Evolutionary conservation across 2,888 invertebrate genomes (phyloP).

Genomic region (Harmothoe impar): DNA sequence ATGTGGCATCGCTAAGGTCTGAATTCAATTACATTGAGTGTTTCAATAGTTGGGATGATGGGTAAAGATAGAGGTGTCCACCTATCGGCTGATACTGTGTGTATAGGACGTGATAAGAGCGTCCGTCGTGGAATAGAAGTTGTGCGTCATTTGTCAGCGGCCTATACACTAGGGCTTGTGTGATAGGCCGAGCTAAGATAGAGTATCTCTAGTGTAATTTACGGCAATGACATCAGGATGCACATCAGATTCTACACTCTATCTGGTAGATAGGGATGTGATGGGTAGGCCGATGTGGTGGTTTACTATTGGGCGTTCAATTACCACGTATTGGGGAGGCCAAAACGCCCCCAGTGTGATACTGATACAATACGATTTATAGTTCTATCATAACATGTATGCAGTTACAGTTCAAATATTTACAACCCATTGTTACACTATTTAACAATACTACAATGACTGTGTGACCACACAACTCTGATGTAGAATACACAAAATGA

Average conservation of each 20-base stretch:
- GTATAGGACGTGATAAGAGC: not conserved
- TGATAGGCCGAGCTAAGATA: not conserved
- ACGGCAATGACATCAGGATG: not conserved
- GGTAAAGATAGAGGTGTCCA: not conserved
- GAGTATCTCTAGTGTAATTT: conserved; percentile 23
- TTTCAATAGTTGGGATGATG: not conserved
- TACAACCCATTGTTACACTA: too few species aligned
- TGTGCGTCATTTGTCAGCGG: not conserved
- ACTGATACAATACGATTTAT: too few species aligned
- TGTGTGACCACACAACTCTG: too few species aligned
- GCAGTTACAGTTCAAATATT: too few species aligned
- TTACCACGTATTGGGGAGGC: too few species aligned
- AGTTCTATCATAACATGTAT: too few species aligned
- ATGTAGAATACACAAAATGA: too few species aligned
- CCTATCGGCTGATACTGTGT: not conserved
- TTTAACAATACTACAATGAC: too few species aligned
- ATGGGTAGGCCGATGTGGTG: not conserved
- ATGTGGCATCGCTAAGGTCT: too few species aligned
- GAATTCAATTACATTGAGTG: not conserved
- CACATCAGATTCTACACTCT: not conserved
- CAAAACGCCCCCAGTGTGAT: too few species aligned
- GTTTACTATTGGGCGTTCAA: too few species aligned
- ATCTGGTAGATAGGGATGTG: not conserved
- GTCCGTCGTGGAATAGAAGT: not conserved
- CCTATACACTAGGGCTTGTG: not conserved